Evolutionary conservation across 2,797 vertebrate species (phyloP).

Genomic region (Jordanella pulchra): DNA sequence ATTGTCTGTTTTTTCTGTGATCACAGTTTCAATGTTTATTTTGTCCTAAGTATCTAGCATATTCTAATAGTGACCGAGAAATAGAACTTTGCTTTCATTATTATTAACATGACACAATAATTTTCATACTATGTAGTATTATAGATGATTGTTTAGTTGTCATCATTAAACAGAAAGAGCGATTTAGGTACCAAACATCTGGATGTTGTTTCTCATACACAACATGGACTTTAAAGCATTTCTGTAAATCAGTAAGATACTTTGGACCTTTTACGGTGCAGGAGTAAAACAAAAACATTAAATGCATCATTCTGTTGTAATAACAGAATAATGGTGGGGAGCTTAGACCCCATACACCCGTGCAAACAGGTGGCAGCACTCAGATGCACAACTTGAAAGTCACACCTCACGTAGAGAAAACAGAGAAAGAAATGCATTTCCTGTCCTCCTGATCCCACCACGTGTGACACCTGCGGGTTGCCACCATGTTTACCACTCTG

Average conservation of each 20-base stretch:
- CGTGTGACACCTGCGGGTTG: neutral
- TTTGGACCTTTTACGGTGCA: neutral
- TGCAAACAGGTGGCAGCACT: slow-evolving; percentile 53
- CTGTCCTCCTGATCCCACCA: slow-evolving; percentile 3
- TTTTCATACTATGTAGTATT: neutral
- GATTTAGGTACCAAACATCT: neutral
- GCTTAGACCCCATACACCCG: neutral
- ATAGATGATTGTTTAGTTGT: neutral
- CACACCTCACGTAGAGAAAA: neutral
- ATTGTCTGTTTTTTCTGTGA: neutral
- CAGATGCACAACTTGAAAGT: neutral
- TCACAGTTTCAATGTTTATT: neutral
- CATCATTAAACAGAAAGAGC: neutral
- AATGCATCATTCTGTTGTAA: neutral
- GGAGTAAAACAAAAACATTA: neutral
- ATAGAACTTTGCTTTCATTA: neutral
- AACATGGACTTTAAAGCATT: neutral
- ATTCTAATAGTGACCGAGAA: neutral
- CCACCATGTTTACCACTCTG: neutral
- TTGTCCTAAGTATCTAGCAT: neutral
- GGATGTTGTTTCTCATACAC: neutral
- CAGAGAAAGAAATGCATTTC: neutral
- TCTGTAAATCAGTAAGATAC: neutral
- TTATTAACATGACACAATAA: neutral
- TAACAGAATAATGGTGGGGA: neutral